Evolutionary conservation across 2,113 vertebrate genomes (phyloP).

Genomic region (Strix uralensis): DNA sequence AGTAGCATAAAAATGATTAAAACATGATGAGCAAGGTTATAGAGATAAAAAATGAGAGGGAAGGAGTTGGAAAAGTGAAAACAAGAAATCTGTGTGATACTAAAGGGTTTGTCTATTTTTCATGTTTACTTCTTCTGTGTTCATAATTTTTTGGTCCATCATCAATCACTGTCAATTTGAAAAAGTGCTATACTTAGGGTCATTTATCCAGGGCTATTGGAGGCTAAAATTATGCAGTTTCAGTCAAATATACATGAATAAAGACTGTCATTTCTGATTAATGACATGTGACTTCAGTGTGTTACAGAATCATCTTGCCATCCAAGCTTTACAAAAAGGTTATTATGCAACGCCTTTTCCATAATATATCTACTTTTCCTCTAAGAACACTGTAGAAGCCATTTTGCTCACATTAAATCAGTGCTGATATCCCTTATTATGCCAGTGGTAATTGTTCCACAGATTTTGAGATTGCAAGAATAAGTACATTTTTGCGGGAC

Average conservation of each 20-base stretch:
- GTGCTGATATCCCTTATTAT: constrained; percentile 23
- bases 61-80: constrained; percentile 58
- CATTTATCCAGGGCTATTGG: constrained; percentile 90
- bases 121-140: constrained; percentile 85
- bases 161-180: constrained; percentile 94
- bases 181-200: constrained; percentile 88
- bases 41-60: constrained; percentile 30
- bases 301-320: constrained; percentile 77
- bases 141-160: constrained; percentile 82
- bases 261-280: constrained; percentile 89
- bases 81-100: constrained; percentile 50
- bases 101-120: constrained; percentile 79
- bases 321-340: constrained; percentile 80
- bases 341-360: constrained; percentile 75
- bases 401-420: constrained; percentile 44
- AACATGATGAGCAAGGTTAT: constrained; percentile 30
- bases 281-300: constrained; percentile 82
- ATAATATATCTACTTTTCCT: constrained; percentile 67
- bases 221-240: constrained; percentile 87
- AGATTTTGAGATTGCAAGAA: constrained; percentile 9
- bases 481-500: constrained; percentile 39
- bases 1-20: constrained; percentile 43
- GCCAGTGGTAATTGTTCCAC: constrained; percentile 18
- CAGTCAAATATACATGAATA: constrained; percentile 91
- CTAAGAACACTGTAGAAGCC: constrained; percentile 52